Percentiles rank a stretch among this genome's conserved stretches.
Conservation (phyloP, 2,888 invertebrate species). For the Mythimna loreyi region DNA sequence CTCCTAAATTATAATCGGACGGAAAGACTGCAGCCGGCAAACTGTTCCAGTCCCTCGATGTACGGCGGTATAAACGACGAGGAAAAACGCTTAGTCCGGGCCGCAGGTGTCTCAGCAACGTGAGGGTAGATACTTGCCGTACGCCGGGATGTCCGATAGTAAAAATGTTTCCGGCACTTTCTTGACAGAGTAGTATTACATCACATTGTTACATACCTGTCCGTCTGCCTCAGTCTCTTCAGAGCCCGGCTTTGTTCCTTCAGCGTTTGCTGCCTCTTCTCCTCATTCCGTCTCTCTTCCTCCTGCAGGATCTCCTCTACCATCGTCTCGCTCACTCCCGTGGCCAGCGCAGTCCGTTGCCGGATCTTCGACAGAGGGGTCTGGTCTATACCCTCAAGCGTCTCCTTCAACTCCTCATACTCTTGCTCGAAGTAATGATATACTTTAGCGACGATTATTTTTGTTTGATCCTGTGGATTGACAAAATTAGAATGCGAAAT, state of each 20-base stretch:
- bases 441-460: slow-evolving; percentile 19
- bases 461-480: slow-evolving; percentile 12
- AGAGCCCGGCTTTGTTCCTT: background rate
- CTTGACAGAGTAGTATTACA: too few species aligned
- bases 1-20: too few species aligned
- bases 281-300: slow-evolving; percentile 10
- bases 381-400: slow-evolving; percentile 4
- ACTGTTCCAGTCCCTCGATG: too few species aligned
- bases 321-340: slow-evolving; percentile 19
- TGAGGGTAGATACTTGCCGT: too few species aligned
- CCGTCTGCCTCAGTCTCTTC: background rate
- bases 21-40: too few species aligned
- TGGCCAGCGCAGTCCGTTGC: slow-evolving; percentile 21
- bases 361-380: slow-evolving; percentile 24
- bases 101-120: too few species aligned
- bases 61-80: too few species aligned
- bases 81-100: too few species aligned
- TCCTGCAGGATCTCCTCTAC: slow-evolving; percentile 26
- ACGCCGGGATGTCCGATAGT: too few species aligned
- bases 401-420: slow-evolving; percentile 30
- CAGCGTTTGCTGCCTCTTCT: too few species aligned
- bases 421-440: slow-evolving; percentile 41
- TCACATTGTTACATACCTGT: too few species aligned
- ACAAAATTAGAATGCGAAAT: background rate
- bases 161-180: too few species aligned